Conservation (phyloP, 2,113 vertebrate species). For the Rhagologus leucostigma region DNA sequence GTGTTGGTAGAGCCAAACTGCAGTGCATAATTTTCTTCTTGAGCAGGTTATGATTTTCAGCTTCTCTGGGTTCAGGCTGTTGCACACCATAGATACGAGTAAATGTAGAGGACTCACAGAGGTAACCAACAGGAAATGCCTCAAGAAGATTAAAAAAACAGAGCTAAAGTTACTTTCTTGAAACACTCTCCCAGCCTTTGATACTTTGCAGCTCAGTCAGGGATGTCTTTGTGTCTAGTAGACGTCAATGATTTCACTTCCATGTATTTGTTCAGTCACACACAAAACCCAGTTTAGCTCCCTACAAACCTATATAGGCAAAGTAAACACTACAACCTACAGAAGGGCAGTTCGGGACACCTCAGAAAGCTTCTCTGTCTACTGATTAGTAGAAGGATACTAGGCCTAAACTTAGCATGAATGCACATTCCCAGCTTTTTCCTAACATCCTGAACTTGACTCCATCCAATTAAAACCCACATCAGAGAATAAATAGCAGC, state of each 20-base stretch:
- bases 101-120: background rate
- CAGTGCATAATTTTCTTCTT: background rate
- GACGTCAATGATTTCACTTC: background rate
- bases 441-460: background rate
- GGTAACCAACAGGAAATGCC: background rate
- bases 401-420: background rate
- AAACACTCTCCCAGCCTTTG: background rate
- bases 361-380: background rate
- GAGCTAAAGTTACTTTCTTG: background rate
- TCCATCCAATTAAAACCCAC: background rate
- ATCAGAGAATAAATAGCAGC: background rate
- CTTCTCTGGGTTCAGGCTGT: background rate
- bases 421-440: background rate
- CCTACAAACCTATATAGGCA: background rate
- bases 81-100: fast-evolving
- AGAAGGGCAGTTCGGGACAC: background rate
- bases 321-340: background rate
- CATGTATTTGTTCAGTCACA: background rate
- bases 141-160: background rate
- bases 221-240: background rate
- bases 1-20: background rate
- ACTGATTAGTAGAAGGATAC: background rate
- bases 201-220: background rate
- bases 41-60: background rate
- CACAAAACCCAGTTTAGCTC: background rate